Evolutionary conservation across 2,113 vertebrate species (phyloP).

Genomic region (Cichladusa arquata): DNA sequence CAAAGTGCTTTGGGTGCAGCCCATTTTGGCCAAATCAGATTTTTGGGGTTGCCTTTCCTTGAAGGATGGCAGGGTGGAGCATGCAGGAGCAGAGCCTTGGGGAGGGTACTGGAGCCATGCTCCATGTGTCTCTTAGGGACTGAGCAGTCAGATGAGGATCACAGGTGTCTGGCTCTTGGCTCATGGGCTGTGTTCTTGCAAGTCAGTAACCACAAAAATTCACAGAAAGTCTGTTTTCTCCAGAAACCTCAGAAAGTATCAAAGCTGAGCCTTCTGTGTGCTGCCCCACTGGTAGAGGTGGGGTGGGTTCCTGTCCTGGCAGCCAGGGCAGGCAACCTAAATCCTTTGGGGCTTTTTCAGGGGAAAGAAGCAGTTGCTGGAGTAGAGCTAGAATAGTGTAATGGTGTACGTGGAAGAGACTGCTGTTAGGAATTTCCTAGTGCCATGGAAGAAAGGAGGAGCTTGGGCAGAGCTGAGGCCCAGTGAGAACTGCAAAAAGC

Average conservation of each 20-base stretch:
- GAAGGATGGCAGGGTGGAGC: not conserved
- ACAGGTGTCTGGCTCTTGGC: not conserved
- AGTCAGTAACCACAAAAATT: not conserved
- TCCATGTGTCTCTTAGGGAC: not conserved
- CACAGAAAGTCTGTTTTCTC: not conserved
- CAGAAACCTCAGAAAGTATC: not conserved
- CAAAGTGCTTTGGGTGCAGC: not conserved
- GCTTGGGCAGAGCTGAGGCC: not conserved
- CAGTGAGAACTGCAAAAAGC: not conserved
- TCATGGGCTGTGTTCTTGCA: accelerated
- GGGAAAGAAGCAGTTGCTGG: not conserved
- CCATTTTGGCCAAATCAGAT: not conserved
- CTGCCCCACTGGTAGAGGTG: not conserved
- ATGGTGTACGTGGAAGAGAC: not conserved
- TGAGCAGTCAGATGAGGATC: not conserved
- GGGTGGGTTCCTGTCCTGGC: not conserved
- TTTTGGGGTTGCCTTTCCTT: not conserved
- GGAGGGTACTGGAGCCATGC: not conserved
- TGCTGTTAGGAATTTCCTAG: not conserved
- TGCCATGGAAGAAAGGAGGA: not conserved
- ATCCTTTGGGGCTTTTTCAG: not conserved
- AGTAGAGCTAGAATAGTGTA: not conserved
- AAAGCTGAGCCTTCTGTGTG: not conserved
- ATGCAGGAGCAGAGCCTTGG: not conserved
- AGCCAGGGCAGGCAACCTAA: not conserved